Percentiles rank a stretch among this genome's conserved stretches.
These are phyloP conservation scores for Dissostichus mawsoni DNA, from an alignment of 2,113 vertebrate species.

Conservation along the genomic window DNA sequence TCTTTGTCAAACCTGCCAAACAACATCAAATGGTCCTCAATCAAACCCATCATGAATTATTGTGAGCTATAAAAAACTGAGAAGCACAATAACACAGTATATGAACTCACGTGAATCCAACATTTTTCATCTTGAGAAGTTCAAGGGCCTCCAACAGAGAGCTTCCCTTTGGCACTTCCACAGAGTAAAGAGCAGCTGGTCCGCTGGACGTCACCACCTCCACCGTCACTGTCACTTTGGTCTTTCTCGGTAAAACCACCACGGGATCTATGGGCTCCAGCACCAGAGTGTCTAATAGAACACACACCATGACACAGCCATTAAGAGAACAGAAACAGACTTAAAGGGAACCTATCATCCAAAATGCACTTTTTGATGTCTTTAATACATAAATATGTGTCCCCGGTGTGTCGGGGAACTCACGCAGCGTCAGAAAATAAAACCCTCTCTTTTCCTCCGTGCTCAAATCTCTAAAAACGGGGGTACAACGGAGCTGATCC, in stretches of 20 bases:
- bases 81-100: neutral
- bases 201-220: constrained; percentile 78
- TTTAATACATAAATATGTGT: too few species aligned
- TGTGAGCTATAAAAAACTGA: neutral
- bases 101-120: constrained; percentile 87
- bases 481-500: too few species aligned
- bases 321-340: neutral
- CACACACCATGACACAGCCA: constrained; percentile 1
- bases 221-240: constrained; percentile 76
- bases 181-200: neutral
- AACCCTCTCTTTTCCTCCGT: too few species aligned
- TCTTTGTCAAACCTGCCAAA: constrained; percentile 85
- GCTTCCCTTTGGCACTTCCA: constrained; percentile 68
- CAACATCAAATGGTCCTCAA: constrained; percentile 3
- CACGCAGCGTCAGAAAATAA: too few species aligned
- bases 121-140: constrained; percentile 59
- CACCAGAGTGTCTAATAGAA: constrained; percentile 80
- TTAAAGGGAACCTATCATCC: too few species aligned
- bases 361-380: too few species aligned
- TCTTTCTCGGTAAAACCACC: neutral
- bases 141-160: constrained; percentile 86
- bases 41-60: neutral
- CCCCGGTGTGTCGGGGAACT: too few species aligned
- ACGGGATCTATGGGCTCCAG: constrained; percentile 47
- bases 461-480: too few species aligned